A percentile compares a stretch with the other conserved stretches of the same genome.
Evolutionary conservation across 2,797 vertebrate genomes (phyloP).

Genomic region (Pipistrellus kuhlii): DNA sequence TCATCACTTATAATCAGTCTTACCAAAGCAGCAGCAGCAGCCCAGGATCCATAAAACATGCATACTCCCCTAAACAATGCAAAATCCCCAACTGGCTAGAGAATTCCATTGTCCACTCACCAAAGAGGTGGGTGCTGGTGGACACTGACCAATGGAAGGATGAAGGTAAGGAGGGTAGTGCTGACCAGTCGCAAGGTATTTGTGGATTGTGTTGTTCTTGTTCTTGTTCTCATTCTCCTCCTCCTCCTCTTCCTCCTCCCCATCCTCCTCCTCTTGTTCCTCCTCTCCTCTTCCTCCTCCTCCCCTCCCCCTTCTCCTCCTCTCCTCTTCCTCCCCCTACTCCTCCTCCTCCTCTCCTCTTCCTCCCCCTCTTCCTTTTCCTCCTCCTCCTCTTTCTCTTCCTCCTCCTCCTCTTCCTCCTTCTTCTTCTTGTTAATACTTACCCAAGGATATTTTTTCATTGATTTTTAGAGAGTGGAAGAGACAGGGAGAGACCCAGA

Average conservation of each 20-base stretch:
- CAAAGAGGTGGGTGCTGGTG: background rate
- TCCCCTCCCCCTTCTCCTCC: fast-evolving
- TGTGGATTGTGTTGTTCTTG: background rate
- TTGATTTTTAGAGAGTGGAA: too few species aligned
- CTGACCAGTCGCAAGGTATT: background rate
- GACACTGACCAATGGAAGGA: fast-evolving
- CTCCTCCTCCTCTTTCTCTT: too few species aligned
- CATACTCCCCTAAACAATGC: background rate
- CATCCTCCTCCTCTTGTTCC: fast-evolving
- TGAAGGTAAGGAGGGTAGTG: background rate
- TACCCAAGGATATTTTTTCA: too few species aligned
- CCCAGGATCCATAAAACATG: background rate
- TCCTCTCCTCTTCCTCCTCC: too few species aligned
- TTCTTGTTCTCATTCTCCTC: too few species aligned
- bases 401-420: too few species aligned
- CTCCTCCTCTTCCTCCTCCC: fast-evolving
- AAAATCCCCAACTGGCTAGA: background rate
- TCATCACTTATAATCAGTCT: background rate
- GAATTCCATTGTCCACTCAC: background rate
- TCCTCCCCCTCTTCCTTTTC: too few species aligned
- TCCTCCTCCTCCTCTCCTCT: fast-evolving
- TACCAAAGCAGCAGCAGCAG: background rate
- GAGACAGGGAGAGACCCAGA: too few species aligned
- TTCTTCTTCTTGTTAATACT: too few species aligned
- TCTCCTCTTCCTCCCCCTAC: too few species aligned